Evolutionary conservation across 2,888 invertebrate genomes (phyloP), one percentile per base, ranked within the genome.

Genomic region (Flexamia atlantica): DNA sequence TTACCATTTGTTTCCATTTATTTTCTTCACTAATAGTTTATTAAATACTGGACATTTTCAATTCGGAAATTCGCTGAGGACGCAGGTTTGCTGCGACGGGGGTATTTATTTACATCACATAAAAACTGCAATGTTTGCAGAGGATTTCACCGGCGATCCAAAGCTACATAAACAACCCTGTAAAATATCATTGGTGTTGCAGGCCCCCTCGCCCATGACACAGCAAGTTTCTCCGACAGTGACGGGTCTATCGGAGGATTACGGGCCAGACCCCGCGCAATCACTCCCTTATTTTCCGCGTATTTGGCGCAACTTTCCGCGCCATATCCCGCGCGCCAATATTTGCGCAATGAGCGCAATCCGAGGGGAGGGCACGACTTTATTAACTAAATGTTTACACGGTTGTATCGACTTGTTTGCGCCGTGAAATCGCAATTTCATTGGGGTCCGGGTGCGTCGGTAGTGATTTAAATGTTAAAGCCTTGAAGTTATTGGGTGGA

Each of bases 291-390:
- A 57, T 83, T 83, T 83, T 83, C 82, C 82, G 74, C 82, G 72
- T 53, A 83, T 83, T 83, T 83, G 82, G 82, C 72, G 82, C 82
- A 28, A 64, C 46, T 82, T 83, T 83, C 74, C 82, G 60, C 32
- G 74, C 82, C 82, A 83, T 83, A 83, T 40, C 50, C 72, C 57
- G 32, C 50, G 40, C 46, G 30, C 57, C 79, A 50, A 57, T 79
- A 57, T 79, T 79, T 79, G 79, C 79, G 79, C 79, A 76, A 25
- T 53, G 7, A 9, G 23, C 28, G 46, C 53, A 53, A 17, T 36
- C 23, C 23, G 40, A 40, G 72, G 57, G 79, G 30, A 40, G 42
- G 40, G 25, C 36, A 30, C 40, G 70, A 20, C 76, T 42, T 76
- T 50, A 76, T 46, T 76, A 76, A 50, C 50, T 50, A 42, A 76